phyloP scores from a whole-genome alignment of 1,140 invertebrate genomes.

The Zeugodacus cucurbitae region DNA sequence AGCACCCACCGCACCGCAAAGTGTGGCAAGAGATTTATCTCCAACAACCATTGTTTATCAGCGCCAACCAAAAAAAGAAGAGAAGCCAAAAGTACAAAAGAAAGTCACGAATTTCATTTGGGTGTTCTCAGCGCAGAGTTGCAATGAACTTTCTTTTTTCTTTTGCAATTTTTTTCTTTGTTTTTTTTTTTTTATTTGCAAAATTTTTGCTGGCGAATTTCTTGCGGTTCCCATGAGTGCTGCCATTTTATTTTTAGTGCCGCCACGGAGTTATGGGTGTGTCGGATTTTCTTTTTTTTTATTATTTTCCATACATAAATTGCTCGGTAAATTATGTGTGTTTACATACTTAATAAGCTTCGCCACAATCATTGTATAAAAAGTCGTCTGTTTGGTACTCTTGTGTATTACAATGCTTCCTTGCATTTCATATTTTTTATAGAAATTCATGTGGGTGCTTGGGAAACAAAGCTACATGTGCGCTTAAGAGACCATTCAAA shows the following conservation, averaged over 20 bases:
- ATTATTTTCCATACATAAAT: background rate
- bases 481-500: background rate
- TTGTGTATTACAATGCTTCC: background rate
- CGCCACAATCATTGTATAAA: background rate
- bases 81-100: background rate
- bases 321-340: background rate
- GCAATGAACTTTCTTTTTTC: background rate
- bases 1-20: background rate
- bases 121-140: background rate
- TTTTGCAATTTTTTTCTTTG: background rate
- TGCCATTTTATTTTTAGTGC: background rate
- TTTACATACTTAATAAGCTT: slow-evolving; percentile 13
- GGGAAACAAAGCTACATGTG: background rate
- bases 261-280: background rate
- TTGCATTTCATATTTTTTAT: background rate
- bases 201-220: background rate
- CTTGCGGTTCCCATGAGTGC: slow-evolving; percentile 7
- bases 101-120: slow-evolving; percentile 19
- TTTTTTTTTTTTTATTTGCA: background rate
- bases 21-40: slow-evolving; percentile 13
- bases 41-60: background rate
- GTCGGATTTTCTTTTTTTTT: background rate
- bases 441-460: slow-evolving; percentile 12
- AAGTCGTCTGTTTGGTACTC: background rate
- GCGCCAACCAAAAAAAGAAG: background rate